Percentiles rank a stretch among this genome's conserved stretches.
These are phyloP conservation scores for Colius striatus DNA, from an alignment of 2,113 vertebrate genomes.

Conservation along the genomic window DNA sequence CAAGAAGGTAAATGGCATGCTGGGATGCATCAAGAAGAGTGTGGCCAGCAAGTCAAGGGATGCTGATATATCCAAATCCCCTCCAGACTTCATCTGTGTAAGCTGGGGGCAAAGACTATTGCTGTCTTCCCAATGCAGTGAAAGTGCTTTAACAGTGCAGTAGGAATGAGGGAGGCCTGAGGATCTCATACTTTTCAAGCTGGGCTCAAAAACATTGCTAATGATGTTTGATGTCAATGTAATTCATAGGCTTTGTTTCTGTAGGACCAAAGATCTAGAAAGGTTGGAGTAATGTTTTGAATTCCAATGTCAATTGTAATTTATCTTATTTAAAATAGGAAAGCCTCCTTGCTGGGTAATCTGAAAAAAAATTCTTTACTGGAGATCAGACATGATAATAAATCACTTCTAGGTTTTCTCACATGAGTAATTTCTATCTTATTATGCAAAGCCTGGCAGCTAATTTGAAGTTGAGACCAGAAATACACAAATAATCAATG, in stretches of 20 bases:
- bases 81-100: neutral
- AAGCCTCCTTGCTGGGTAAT: slow-evolving; percentile 21
- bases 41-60: no score
- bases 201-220: neutral
- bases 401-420: slow-evolving; percentile 49
- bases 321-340: slow-evolving; percentile 56
- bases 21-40: no score
- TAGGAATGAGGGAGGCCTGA: neutral
- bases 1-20: no score
- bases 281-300: slow-evolving; percentile 61
- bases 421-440: slow-evolving; percentile 55
- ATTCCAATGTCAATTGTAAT: slow-evolving; percentile 55
- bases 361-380: slow-evolving; percentile 34
- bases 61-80: neutral
- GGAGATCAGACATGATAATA: slow-evolving; percentile 42
- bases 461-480: slow-evolving; percentile 48
- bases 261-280: slow-evolving; percentile 1
- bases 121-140: neutral
- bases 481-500: slow-evolving; percentile 39
- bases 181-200: neutral
- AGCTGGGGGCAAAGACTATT: neutral
- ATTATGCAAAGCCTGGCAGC: slow-evolving; percentile 40
- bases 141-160: neutral
- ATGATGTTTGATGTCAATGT: slow-evolving; percentile 25
- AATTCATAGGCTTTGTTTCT: slow-evolving; percentile 32